Conservation (phyloP, 2,113 vertebrate species). For the Riparia riparia region DNA sequence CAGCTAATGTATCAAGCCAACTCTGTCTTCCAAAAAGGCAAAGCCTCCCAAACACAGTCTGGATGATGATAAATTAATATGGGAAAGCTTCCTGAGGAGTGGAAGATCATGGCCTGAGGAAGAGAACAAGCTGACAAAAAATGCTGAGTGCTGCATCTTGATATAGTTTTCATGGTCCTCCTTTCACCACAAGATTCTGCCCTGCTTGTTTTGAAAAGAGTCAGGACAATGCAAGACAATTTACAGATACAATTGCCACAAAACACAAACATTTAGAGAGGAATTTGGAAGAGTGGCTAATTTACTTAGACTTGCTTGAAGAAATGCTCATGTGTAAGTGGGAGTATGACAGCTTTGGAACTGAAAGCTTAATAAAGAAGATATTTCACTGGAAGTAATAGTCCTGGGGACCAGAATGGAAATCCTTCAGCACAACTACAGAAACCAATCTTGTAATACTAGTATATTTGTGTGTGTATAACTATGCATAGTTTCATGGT, state of each 20-base stretch:
- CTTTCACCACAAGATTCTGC: neutral
- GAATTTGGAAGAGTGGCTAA: neutral
- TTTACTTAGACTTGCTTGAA: neutral
- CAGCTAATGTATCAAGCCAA: neutral
- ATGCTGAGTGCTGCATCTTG: neutral
- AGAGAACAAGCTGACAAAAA: neutral
- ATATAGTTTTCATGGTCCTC: neutral
- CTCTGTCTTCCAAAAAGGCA: neutral
- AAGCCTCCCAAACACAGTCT: neutral
- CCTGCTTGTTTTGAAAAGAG: neutral
- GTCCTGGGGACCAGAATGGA: neutral
- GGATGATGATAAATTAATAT: neutral
- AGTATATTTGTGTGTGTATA: neutral
- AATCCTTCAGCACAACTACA: neutral
- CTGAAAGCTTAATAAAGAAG: neutral
- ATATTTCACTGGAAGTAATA: neutral
- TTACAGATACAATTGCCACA: neutral
- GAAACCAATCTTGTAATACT: neutral
- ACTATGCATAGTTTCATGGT: neutral
- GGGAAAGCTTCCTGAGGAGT: neutral
- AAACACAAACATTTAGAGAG: neutral
- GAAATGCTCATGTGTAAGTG: neutral
- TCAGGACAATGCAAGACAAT: neutral
- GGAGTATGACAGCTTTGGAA: neutral
- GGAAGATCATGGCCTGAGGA: neutral